These are phyloP conservation scores for Erebia ligea DNA, from an alignment of 2,888 invertebrate genomes.

Conservation along the genomic window DNA sequence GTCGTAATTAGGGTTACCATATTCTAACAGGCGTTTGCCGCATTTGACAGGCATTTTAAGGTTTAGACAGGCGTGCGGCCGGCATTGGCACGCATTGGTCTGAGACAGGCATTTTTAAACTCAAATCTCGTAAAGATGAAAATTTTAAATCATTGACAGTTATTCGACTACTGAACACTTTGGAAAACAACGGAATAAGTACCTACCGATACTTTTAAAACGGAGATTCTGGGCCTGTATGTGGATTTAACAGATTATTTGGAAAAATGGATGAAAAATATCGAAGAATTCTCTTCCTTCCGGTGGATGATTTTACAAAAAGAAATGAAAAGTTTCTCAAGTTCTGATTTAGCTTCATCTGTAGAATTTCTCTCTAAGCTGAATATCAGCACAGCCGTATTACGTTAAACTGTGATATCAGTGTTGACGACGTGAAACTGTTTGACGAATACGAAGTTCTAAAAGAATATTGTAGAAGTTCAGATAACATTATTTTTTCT, in stretches of 20 bases:
- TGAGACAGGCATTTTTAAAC: background rate
- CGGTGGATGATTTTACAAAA: too few relatives aligned
- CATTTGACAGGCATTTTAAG: too few relatives aligned
- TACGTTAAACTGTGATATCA: too few relatives aligned
- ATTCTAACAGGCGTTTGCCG: too few relatives aligned
- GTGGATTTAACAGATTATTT: slow-evolving; percentile 3
- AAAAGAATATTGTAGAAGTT: background rate
- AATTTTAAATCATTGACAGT: slow-evolving; percentile 1
- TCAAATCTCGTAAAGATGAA: slow-evolving; percentile 7
- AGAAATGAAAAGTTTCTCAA: background rate
- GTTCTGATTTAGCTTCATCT: slow-evolving; percentile 1
- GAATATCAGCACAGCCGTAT: too few relatives aligned
- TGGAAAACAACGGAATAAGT: slow-evolving; percentile 4
- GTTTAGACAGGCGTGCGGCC: too few relatives aligned
- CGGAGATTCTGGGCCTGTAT: slow-evolving; percentile 7
- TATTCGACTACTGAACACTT: background rate
- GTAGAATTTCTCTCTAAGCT: slow-evolving; percentile 4
- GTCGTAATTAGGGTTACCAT: too few relatives aligned
- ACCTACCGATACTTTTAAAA: slow-evolving; percentile 3
- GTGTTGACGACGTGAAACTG: slow-evolving; percentile 4
- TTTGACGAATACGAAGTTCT: slow-evolving; percentile 4
- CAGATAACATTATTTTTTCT: background rate
- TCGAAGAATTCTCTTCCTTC: background rate
- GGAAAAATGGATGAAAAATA: slow-evolving; percentile 3
- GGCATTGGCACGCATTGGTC: too few relatives aligned